Percentiles rank a stretch among this genome's conserved stretches.
phyloP scores from a whole-genome alignment of 2,797 vertebrate species.

The Xenops minutus region DNA sequence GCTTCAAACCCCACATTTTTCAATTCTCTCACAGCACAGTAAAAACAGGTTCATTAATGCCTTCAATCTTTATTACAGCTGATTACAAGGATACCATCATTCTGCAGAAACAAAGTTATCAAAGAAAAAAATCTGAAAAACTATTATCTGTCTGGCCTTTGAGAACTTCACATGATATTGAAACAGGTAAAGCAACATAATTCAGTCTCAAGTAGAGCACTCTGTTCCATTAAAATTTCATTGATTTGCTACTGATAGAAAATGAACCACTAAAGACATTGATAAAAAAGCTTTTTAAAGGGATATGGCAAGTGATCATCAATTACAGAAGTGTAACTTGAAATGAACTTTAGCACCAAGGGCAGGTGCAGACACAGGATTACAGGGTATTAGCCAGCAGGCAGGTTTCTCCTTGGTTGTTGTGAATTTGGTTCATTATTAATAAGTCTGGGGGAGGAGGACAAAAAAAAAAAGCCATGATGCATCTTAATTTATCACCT shows the following conservation, averaged over 20 bases:
- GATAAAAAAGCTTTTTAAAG: constrained; percentile 48
- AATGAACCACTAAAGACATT: constrained; percentile 33
- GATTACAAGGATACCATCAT: background rate
- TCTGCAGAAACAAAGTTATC: background rate
- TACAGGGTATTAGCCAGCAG: background rate
- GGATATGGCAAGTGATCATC: constrained; percentile 49
- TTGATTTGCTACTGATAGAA: constrained; percentile 48
- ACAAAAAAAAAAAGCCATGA: background rate
- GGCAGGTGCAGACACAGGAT: background rate
- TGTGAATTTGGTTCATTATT: constrained; percentile 40
- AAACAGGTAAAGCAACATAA: constrained; percentile 24
- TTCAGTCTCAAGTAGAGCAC: constrained; percentile 18
- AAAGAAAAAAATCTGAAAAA: background rate
- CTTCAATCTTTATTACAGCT: background rate
- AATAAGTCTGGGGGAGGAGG: background rate
- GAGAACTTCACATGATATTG: background rate
- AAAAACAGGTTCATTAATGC: background rate
- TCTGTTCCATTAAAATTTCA: constrained; percentile 42
- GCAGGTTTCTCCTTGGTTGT: background rate
- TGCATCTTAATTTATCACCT: background rate
- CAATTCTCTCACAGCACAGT: background rate
- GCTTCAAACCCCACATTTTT: background rate
- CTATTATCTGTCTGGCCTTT: background rate
- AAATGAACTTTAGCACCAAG: background rate
- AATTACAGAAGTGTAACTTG: constrained; percentile 22